Conservation (phyloP, 1,140 invertebrate genomes). For the Formica exsecta region DNA sequence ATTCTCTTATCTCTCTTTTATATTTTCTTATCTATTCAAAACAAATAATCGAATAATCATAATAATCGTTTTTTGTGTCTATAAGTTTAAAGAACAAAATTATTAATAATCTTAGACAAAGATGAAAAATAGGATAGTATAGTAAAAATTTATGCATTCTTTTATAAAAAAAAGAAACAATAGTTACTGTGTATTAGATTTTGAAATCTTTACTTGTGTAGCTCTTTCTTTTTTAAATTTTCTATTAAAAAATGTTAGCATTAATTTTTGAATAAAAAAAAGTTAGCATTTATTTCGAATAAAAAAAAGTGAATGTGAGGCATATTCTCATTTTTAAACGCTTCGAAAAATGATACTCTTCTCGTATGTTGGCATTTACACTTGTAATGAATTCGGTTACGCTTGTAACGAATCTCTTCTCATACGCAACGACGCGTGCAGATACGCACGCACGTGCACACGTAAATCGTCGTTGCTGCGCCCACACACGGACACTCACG, state of each 20-base stretch:
- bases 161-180: too few species aligned
- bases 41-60: too few species aligned
- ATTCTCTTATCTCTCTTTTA: neutral
- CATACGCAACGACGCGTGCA: slow-evolving; percentile 28
- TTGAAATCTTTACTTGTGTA: too few species aligned
- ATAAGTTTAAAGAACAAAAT: neutral
- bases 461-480: neutral
- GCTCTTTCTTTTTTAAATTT: too few species aligned
- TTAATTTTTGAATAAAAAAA: neutral
- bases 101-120: neutral
- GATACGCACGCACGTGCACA: slow-evolving; percentile 15
- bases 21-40: too few species aligned
- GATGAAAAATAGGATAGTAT: too few species aligned
- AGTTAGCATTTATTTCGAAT: neutral
- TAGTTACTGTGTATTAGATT: too few species aligned
- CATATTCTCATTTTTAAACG: neutral
- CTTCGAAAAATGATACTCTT: neutral
- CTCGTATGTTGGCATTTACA: slow-evolving; percentile 65
- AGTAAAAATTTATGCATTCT: too few species aligned
- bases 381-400: slow-evolving; percentile 64
- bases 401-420: neutral
- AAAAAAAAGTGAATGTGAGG: slow-evolving; percentile 1
- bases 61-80: neutral
- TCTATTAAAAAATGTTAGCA: too few species aligned
- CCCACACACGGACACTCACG: too few species aligned